Base-by-base conservation (phyloP, 37 sponge, comb jelly and placozoan species). In the Theonella swinhoei region DNA sequence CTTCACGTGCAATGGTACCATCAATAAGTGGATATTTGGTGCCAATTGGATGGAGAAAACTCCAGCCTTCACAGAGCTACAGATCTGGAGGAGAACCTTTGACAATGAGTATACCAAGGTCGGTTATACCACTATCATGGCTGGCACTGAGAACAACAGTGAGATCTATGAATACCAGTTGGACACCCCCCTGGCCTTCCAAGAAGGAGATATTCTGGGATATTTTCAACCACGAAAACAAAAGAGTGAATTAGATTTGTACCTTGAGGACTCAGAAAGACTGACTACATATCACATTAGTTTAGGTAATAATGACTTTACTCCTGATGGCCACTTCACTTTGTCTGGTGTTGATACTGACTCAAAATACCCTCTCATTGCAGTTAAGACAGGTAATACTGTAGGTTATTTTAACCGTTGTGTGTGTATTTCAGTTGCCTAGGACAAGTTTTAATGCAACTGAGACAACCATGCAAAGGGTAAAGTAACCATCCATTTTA, bases 1-100 rank as follows among this genome's bases (percentile, higher is more conserved):
- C 34, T 80, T 80, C 70, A 40, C 4, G 32, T 70, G 80, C 36
- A 69, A 80, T 80, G 80, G 54, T 22, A 7, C 70, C 69, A 26
- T 80, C 70, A 69, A 47, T 4, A 4, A 24, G 30, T 42, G 36
- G 35, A 47, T 47, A 25, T 9, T 80, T 30, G 70, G 70, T 35
- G 80, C 77, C 4, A 28, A 58, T 2, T 28, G 4, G 47, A 29
- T 25, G 2, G 31, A 17, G 7, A 43, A 17, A 1, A 47, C 7
- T 47, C 7, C 14, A 14, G 54, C 54, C 54, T 47, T 47, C 54
- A 22, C 59, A 33, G 59, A 58, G 59, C 34, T 80, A 34, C 70
- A 69, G 61, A 42, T 43, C 2, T 80, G 80, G 80, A 68, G 70
- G 36, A 25, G 33, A 11, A 24, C 22, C 3, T 3, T 11, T 20